Evolutionary conservation across 2,113 vertebrate species (phyloP).

Genomic region (Elanus axillaris): DNA sequence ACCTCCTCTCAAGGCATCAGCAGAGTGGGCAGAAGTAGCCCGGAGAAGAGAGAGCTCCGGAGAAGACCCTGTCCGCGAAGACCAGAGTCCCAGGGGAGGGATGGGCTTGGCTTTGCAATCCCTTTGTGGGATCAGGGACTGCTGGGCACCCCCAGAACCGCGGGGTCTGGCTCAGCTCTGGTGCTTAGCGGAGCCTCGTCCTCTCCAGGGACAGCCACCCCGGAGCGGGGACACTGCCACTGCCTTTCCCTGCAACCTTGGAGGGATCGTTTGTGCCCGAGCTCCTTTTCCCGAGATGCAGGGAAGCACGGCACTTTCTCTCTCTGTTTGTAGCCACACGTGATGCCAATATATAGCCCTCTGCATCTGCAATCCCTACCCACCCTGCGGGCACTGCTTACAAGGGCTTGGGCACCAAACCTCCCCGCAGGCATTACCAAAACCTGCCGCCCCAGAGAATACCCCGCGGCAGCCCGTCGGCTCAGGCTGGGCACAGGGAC

Average conservation of each 20-base stretch:
- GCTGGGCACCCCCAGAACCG: neutral
- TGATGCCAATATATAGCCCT: neutral
- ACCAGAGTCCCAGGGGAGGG: too few relatives aligned
- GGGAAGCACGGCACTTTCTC: neutral
- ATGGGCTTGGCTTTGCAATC: neutral
- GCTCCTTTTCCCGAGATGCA: neutral
- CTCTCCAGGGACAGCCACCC: neutral
- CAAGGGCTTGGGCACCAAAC: neutral
- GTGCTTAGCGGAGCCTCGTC: neutral
- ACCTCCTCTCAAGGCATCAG: neutral
- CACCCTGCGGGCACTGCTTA: neutral
- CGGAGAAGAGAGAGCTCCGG: fast-evolving
- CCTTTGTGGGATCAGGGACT: neutral
- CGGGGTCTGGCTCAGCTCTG: neutral
- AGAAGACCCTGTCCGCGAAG: neutral
- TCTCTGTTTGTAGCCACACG: neutral
- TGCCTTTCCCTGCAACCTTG: neutral
- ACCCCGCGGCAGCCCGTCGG: neutral
- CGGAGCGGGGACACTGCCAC: neutral
- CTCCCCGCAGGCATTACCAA: fast-evolving
- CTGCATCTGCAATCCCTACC: neutral
- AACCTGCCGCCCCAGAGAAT: neutral
- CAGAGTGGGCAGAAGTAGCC: neutral
- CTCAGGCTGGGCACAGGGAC: neutral
- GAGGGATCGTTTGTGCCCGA: neutral